Evolutionary conservation across 2,888 invertebrate genomes (phyloP).

Genomic region (Lasioglossum oenotherae): DNA sequence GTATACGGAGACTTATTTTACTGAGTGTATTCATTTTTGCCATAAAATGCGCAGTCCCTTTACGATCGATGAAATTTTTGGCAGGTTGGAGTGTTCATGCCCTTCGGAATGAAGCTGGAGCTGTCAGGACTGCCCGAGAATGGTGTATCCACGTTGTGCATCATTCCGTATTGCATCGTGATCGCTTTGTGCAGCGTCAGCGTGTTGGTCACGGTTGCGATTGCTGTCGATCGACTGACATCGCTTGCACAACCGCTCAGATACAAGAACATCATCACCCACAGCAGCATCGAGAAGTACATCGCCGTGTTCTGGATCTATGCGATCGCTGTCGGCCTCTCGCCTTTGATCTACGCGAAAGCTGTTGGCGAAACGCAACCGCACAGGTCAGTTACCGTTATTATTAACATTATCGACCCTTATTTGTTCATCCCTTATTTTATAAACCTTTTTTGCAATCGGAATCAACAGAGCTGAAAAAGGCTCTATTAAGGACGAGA

Average conservation of each 20-base stretch:
- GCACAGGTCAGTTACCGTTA: slow-evolving; percentile 70
- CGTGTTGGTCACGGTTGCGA: slow-evolving; percentile 87
- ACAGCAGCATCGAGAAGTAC: slow-evolving; percentile 86
- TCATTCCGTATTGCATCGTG: slow-evolving; percentile 86
- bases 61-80: slow-evolving; percentile 19
- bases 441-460: neutral
- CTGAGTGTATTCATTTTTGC: neutral
- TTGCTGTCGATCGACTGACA: slow-evolving; percentile 87
- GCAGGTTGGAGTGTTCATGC: slow-evolving; percentile 86
- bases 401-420: neutral
- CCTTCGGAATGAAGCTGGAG: slow-evolving; percentile 87
- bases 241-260: slow-evolving; percentile 87
- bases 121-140: slow-evolving; percentile 84
- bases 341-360: slow-evolving; percentile 85
- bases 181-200: slow-evolving; percentile 87
- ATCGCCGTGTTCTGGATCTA: slow-evolving; percentile 87
- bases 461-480: neutral
- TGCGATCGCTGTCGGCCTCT: slow-evolving; percentile 86
- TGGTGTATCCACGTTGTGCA: slow-evolving; percentile 85
- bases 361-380: slow-evolving; percentile 77
- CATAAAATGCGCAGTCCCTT: neutral
- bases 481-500: neutral
- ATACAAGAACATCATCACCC: slow-evolving; percentile 88
- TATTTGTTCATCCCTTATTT: neutral
- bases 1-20: too few species aligned